Evolutionary conservation across 1,140 invertebrate species (phyloP), one percentile per base, ranked within the genome.

Genomic region (Tenebrio molitor): DNA sequence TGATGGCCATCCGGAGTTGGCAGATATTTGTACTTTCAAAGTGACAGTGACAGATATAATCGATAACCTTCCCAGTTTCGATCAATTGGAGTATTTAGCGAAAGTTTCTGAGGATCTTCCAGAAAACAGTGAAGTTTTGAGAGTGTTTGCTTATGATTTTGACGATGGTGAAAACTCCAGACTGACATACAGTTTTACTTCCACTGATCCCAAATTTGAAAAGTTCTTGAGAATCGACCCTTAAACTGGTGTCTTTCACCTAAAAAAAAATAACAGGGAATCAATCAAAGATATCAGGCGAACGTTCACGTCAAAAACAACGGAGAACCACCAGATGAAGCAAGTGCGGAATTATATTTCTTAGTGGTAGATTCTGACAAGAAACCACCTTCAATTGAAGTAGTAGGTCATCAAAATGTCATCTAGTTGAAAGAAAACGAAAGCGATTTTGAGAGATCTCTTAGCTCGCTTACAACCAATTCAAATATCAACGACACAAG

Each of bases 1-100:
- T 83, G 94, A 95, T 84, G 95, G 95, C 2, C 87, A 88, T 75
- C 94, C 94, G 0, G 88, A 91, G 21, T 84, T 96, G 23, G 93
- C 95, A 76, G 93, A 95, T 78, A 90, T 94, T 21, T 97, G 95
- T 81, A 94, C 92, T 2, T 92, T 96, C 77, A 95, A 93, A 86
- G 91, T 97, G 21, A 91, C 90, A 50, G 93, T 96, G 73, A 88
- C 89, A 79, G 95, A 97, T 84, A 90, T 94, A 76, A 97, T 96
- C 84, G 95, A 97, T 81, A 96, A 96, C 78, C 82, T 86, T 1
- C 94, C 95, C 0, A 89, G 93, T 50, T 95, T 96, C 84, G 94
- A 96, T 80, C 93, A 93, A 92, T 89, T 68, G n/a, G 88, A 86
- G 29, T 93, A 93, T 82, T 86, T 85, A 70, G 91, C 92, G 81